Base-by-base conservation (phyloP, 1,140 invertebrate genomes). In the Eciton burchellii region DNA sequence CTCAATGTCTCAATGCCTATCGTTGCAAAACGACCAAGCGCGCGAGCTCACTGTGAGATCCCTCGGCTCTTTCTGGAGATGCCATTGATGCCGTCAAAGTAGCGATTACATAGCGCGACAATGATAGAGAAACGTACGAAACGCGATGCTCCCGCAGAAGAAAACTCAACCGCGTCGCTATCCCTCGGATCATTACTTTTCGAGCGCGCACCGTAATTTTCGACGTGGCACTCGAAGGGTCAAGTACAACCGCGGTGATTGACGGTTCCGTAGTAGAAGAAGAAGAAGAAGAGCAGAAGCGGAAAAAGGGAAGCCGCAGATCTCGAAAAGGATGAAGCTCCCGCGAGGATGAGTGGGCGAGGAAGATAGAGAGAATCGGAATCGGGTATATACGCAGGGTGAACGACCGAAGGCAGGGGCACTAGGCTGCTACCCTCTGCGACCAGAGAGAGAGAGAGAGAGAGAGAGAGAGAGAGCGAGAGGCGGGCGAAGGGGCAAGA, bases 401-500 rank as follows among this genome's bases (percentile, higher is more conserved):
- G 93, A 94, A 94, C 90, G 93, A 93, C 93, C 93, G 90, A 88
- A 70, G 90, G 92, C 92, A 93, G 92, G 93, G 93, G 93, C 93
- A 93, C 92, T 93, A 92, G 93, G 93, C 93, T 94, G 92, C 92
- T 92, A 93, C 92, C 93, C 93, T 93, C 91, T 88, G 88, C 84
- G 77, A 83, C 74, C 82, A 88, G 74, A 84, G 82, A 81, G 84
- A 84, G 71, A 79, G 43, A 56, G 74, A 29, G 47, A 3, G 35
- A 71, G 82, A 87, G 71, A 76, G 62, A 87, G 70, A 57, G 59
- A 70, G 43, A 0, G 65, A 79, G 45, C 49, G 63, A 81, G 71
- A 52, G 63, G 72, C 49, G 57, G 57, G n/a, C n/a, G 83, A 73
- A 71, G 52, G 47, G 56, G 84, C 82, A 74, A 74, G 83, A 84